Percentiles rank a stretch among this genome's conserved stretches.
These are phyloP conservation scores for Apus apus DNA, from an alignment of 2,113 vertebrate species.

Conservation along the genomic window DNA sequence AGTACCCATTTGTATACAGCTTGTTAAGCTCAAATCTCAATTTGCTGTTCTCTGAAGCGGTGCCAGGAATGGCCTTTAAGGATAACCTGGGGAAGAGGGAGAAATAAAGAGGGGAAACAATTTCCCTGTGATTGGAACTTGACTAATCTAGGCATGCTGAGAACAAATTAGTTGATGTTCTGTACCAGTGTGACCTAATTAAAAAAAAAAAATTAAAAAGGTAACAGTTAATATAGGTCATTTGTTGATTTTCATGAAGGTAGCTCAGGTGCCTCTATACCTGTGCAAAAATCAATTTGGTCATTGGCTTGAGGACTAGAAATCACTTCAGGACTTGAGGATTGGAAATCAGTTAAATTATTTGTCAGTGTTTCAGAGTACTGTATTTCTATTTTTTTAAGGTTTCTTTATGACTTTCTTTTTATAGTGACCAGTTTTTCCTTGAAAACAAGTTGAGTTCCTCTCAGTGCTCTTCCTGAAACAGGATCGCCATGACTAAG, in stretches of 20 bases:
- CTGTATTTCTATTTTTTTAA: not conserved
- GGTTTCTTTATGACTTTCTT: not conserved
- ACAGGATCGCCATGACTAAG: not conserved
- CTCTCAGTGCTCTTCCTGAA: not conserved
- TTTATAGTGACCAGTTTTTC: not conserved
- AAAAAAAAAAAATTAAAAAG: not conserved
- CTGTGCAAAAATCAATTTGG: not conserved
- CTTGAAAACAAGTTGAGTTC: not conserved
- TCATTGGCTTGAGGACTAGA: not conserved
- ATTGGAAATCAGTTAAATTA: not conserved
- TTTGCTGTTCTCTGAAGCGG: not conserved
- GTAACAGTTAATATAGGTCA: not conserved
- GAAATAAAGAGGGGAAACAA: not conserved
- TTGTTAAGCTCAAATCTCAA: not conserved
- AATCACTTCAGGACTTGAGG: not conserved
- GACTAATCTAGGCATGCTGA: not conserved
- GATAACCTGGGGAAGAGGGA: not conserved
- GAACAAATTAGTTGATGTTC: not conserved
- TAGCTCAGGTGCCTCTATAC: not conserved
- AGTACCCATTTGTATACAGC: not conserved
- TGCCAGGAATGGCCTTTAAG: not conserved
- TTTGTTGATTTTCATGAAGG: not conserved
- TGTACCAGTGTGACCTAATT: not conserved
- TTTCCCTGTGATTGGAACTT: not conserved
- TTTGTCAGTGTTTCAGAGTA: not conserved